Percentiles rank a stretch among this genome's conserved stretches.
Evolutionary conservation across 2,888 invertebrate genomes (phyloP).

Genomic region (Scotopteryx bipunctaria): DNA sequence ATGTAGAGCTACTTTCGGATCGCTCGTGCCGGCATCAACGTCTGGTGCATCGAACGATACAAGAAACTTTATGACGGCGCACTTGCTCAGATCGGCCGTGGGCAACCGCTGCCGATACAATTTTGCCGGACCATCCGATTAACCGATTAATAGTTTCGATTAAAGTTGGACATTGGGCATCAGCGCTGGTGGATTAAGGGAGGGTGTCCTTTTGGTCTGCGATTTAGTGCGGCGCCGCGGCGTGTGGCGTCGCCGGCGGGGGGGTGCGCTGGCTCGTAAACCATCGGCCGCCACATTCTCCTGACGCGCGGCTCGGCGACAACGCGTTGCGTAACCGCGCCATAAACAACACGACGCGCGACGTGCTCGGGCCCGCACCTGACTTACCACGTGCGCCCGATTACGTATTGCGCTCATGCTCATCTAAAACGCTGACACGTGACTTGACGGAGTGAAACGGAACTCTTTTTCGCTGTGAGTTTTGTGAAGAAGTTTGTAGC

Average conservation of each 20-base stretch:
- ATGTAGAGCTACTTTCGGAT: slow-evolving; percentile 68
- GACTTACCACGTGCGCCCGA: slow-evolving; percentile 75
- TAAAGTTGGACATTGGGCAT: slow-evolving; percentile 75
- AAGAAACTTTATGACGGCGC: slow-evolving; percentile 83
- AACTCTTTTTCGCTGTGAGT: slow-evolving; percentile 73
- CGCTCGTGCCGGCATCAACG: slow-evolving; percentile 70
- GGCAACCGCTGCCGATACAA: slow-evolving; percentile 72
- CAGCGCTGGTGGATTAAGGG: slow-evolving; percentile 77
- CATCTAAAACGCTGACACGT: slow-evolving; percentile 79
- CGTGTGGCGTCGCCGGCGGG: slow-evolving; percentile 75
- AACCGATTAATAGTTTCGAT: slow-evolving; percentile 80
- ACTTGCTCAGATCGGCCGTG: slow-evolving; percentile 75
- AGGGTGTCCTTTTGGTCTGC: slow-evolving; percentile 81
- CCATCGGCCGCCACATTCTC: slow-evolving; percentile 81
- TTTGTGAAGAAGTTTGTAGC: slow-evolving; percentile 76
- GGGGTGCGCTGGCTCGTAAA: slow-evolving; percentile 80
- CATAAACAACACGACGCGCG: slow-evolving; percentile 74
- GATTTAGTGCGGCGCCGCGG: slow-evolving; percentile 83
- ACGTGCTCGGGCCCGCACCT: slow-evolving; percentile 69
- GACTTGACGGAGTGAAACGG: slow-evolving; percentile 76
- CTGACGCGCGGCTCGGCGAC: slow-evolving; percentile 82
- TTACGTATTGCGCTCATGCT: slow-evolving; percentile 79
- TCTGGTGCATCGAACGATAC: slow-evolving; percentile 83
- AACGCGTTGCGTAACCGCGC: slow-evolving; percentile 82
- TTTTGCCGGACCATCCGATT: slow-evolving; percentile 75